These are phyloP conservation scores for Stenichneumon culpator DNA, from an alignment of 2,888 invertebrate genomes.

Conservation along the genomic window DNA sequence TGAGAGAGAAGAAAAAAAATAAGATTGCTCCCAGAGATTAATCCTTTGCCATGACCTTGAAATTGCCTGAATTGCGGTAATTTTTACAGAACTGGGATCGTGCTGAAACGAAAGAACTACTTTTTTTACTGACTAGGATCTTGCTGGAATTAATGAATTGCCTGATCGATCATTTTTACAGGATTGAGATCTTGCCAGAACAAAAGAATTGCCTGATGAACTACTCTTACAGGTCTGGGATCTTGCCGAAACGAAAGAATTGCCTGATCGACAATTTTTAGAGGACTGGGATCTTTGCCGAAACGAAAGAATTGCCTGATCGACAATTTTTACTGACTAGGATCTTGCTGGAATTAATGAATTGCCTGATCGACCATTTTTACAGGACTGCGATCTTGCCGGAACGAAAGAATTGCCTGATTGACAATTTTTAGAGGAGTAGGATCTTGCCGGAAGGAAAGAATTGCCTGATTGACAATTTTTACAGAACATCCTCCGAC, in stretches of 20 bases:
- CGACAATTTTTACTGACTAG: neutral
- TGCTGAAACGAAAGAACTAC: no score
- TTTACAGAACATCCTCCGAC: neutral
- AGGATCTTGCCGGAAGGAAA: neutral
- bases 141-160: no score
- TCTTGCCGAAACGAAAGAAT: neutral
- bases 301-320: neutral
- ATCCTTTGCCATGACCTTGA: conserved; percentile 79
- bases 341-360: neutral
- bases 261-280: no score
- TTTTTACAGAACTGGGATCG: no score
- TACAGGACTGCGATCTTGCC: no score
- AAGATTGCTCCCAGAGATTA: conserved; percentile 61
- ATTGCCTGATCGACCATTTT: no score
- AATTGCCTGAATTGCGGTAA: conserved; percentile 57
- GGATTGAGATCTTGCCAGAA: no score
- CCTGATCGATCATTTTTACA: no score
- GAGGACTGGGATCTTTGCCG: no score
- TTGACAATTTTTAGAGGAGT: neutral
- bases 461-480: no score
- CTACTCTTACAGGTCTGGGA: neutral
- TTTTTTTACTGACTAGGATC: no score
- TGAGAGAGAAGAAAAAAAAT: conserved; percentile 7
- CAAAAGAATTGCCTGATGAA: no score
- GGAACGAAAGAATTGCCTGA: neutral